Evolutionary conservation across 1,140 invertebrate genomes (phyloP), one percentile per base, ranked within the genome.

Genomic region (Drosophila eugracilis): DNA sequence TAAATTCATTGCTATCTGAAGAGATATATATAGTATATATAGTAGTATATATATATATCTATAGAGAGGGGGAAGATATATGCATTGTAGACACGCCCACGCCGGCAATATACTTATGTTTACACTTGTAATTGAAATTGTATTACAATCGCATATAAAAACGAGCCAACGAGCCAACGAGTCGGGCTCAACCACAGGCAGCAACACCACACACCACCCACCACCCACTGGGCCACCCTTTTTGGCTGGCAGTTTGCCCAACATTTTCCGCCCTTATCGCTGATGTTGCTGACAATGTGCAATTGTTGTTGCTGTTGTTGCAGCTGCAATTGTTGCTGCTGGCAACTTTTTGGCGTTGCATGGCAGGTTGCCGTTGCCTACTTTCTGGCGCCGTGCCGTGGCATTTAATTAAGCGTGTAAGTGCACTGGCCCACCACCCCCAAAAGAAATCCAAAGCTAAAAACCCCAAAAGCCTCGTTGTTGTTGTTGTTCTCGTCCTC

Each of bases 341-440:
- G 32, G 48, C 30, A 49, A 22, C 63, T 75, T 81, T 81, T 67
- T 69, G 59, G 83, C 63, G 67, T 65, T 45, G 42, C 42, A 45
- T 45, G 42, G 67, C 14, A 44, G 28, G 44, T 22, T 55, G 54
- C 36, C 32, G 47, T 9, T 84, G 80, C 81, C 73, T 74, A 60
- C 69, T 75, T 81, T 81, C 66, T 69, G 59, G 83, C 69, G 67
- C 34, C 42, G 58, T 63, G 57, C 52, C 52, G 37, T 65, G 69
- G 69, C 77, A 88, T 86, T 86, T 88, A 88, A 86, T 86, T 86
- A 86, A 88, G 81, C 81, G 81, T 86, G 83, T 81, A 86, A 86
- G 73, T 86, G 83, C 78, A 83, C 49, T 42, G 45, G 24, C 24
- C 44, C 44, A 28, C 44, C 44, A 28, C 44, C 44, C 24, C 3